A percentile compares a stretch with the other conserved stretches of the same genome.
phyloP scores from a whole-genome alignment of 2,888 invertebrate species.

The Arrhopalites spinosus region DNA sequence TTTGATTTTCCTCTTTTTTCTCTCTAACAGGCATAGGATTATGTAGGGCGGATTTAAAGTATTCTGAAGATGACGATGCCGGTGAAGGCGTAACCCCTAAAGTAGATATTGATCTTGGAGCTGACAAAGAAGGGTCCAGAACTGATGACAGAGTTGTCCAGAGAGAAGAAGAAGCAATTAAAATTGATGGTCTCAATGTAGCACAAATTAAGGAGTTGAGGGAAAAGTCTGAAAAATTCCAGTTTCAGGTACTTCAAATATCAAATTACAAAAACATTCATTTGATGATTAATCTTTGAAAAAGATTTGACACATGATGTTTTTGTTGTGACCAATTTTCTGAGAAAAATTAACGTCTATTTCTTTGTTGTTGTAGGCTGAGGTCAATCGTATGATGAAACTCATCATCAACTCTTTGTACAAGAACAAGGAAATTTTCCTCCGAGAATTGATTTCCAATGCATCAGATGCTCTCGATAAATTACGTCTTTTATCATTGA shows the following conservation, averaged over 20 bases:
- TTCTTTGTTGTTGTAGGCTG: constrained; percentile 70
- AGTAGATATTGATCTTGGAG: constrained; percentile 79
- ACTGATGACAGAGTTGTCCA: constrained; percentile 90
- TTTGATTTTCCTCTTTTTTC: neutral
- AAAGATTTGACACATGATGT: too few relatives aligned
- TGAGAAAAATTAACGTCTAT: neutral
- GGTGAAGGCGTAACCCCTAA: constrained; percentile 66
- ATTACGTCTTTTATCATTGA: constrained; percentile 89
- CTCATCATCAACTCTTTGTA: constrained; percentile 99
- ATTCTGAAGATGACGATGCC: constrained; percentile 55
- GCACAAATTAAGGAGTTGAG: constrained; percentile 90
- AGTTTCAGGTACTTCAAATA: constrained; percentile 62
- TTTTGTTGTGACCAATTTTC: neutral
- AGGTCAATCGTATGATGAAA: constrained; percentile 99
- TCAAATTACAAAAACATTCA: too few relatives aligned
- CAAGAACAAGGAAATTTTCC: constrained; percentile 98
- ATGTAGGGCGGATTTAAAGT: constrained; percentile 31
- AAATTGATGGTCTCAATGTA: constrained; percentile 91
- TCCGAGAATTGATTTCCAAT: constrained; percentile 97
- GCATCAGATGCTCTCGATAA: constrained; percentile 99
- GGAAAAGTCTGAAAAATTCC: constrained; percentile 83
- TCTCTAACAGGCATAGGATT: constrained; percentile 19
- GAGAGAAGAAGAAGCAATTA: constrained; percentile 95
- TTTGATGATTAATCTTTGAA: too few relatives aligned
- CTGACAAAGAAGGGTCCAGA: constrained; percentile 83